A percentile compares a stretch with the other conserved stretches of the same genome.
Evolutionary conservation across 2,888 invertebrate genomes (phyloP).

Genomic region (Drosophila lacicola): DNA sequence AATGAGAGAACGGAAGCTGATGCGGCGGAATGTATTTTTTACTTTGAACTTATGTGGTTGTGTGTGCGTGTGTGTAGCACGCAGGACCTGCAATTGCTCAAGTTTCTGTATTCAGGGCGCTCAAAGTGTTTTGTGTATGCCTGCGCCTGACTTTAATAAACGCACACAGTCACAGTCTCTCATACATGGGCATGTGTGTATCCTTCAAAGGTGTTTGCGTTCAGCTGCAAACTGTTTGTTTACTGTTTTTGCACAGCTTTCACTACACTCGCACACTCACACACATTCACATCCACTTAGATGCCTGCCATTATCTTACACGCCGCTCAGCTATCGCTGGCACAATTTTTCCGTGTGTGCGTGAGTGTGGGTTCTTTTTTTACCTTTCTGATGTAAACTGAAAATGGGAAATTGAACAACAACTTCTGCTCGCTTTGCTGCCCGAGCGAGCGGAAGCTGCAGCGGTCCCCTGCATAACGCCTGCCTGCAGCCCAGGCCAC

Average conservation of each 20-base stretch:
- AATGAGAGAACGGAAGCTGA: neutral
- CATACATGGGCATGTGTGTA: constrained; percentile 44
- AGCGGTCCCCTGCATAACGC: constrained; percentile 26
- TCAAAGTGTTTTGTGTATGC: constrained; percentile 65
- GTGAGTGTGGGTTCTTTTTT: constrained; percentile 10
- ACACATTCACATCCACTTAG: constrained; percentile 19
- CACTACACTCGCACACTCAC: constrained; percentile 40
- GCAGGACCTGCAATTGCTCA: constrained; percentile 40
- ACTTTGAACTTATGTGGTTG: constrained; percentile 51
- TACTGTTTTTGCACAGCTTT: constrained; percentile 78
- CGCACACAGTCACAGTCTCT: constrained; percentile 21
- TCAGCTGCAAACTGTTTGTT: constrained; percentile 78
- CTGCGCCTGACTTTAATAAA: constrained; percentile 65
- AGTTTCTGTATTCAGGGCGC: constrained; percentile 72
- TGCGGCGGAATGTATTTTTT: constrained; percentile 52
- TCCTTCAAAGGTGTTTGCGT: constrained; percentile 78
- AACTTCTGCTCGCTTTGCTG: constrained; percentile 83
- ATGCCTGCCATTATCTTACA: constrained; percentile 72
- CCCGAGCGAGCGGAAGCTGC: constrained; percentile 81
- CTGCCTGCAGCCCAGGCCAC: constrained; percentile 2
- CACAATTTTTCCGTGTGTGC: constrained; percentile 20
- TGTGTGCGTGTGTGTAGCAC: neutral
- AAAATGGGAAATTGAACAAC: constrained; percentile 83
- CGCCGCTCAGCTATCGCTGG: constrained; percentile 35
- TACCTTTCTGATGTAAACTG: constrained; percentile 53